Base-by-base conservation (phyloP, 2,797 vertebrate species). In the Sebastes hubbsi region DNA sequence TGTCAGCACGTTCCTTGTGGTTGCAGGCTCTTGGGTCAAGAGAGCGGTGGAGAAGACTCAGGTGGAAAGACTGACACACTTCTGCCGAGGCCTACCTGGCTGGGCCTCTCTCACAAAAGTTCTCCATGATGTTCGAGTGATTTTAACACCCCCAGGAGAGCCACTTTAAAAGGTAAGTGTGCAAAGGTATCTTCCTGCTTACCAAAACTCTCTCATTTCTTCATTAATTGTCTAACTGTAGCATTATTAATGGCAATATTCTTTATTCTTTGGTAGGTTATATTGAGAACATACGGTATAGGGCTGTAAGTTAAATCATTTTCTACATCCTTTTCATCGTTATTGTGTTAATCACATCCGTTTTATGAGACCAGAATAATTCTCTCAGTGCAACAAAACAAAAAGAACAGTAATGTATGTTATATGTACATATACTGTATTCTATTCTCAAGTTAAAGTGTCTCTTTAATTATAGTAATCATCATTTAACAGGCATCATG, bases 1-100 rank as follows among this genome's bases (percentile, higher is more conserved):
- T 91, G 88, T 91, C 86, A 89, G 59, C 22, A 7, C 60, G 78
- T 90, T 73, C 87, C 69, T 85, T 88, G 87, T 69, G 81, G 87
- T 89, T 81, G 16, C 60, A 72, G 59, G 22, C 32, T 72, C 72
- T 70, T 69, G 81, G 89, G 89, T 92, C 91, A 90, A 84, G 75
- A 78, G 68, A 77, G 55, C 55, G 66, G 73, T 49, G 67, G 67
- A 76, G 72, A 73, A 78, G 56, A 73, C 42, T 72, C 8, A 25
- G 42, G 80, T 63, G 71, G 80, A 86, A 84, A 89, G 49, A 87
- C 24, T 82, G 78, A 87, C 78, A 83, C 78, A 72, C 30, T 66
- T 76, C 62, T 6, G 10, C 49, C 46, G 27, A 68, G 69, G 68
- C 84, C 46, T 68, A 14, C 13, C 55, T 30, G 61, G 3, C 24